Percentiles rank a stretch among this genome's conserved stretches.
These are phyloP conservation scores for Lucifuga dentata DNA, from an alignment of 2,113 vertebrate species.

Conservation along the genomic window DNA sequence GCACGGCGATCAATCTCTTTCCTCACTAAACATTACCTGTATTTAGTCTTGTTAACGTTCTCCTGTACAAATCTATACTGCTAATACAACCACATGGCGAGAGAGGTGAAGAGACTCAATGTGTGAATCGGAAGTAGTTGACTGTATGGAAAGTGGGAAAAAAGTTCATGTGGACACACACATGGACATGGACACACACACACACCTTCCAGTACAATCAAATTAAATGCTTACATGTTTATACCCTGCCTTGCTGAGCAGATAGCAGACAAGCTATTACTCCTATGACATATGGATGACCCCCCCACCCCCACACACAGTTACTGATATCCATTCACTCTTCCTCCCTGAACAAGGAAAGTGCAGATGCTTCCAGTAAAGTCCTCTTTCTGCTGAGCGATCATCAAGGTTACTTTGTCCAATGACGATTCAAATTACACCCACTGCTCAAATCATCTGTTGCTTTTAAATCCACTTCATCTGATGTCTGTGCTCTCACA, in stretches of 20 bases:
- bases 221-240: slow-evolving; percentile 23
- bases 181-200: not conserved
- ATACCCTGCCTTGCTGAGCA: slow-evolving; percentile 5
- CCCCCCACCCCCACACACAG: not conserved
- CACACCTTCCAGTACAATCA: not conserved
- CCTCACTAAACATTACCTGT: slow-evolving; percentile 50
- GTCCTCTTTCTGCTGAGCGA: slow-evolving; percentile 47
- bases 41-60: slow-evolving; percentile 61
- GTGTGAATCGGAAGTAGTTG: not conserved
- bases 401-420: slow-evolving; percentile 65
- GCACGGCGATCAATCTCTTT: slow-evolving; percentile 48
- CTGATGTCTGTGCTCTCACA: slow-evolving; percentile 61
- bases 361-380: slow-evolving; percentile 37
- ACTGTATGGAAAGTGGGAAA: not conserved
- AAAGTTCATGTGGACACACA: not conserved
- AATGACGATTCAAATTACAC: slow-evolving; percentile 59
- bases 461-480: slow-evolving; percentile 70
- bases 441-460: slow-evolving; percentile 53
- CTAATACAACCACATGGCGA: slow-evolving; percentile 23
- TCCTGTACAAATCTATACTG: slow-evolving; percentile 36
- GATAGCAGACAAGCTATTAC: slow-evolving; percentile 34
- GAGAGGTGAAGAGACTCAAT: not conserved
- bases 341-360: slow-evolving; percentile 41
- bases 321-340: slow-evolving; percentile 19
- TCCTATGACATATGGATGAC: slow-evolving; percentile 6